Conservation (phyloP, 1,140 invertebrate species). For the Rhyzopertha dominica region DNA sequence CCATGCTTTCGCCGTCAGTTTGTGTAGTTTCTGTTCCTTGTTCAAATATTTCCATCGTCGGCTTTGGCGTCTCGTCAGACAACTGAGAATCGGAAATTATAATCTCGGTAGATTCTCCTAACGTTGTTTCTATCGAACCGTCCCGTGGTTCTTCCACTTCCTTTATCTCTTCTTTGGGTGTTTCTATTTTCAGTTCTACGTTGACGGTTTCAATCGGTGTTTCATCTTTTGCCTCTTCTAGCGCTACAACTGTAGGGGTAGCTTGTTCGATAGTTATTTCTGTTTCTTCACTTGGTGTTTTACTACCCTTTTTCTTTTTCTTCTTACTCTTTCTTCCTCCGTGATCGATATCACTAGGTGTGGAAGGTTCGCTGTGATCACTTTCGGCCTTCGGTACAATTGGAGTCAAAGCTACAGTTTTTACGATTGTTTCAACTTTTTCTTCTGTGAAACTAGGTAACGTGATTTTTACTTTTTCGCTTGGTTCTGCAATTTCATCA, state of each 20-base stretch:
- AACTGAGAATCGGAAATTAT: constrained; percentile 48
- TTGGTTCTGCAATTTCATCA: constrained; percentile 25
- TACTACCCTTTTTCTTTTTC: constrained; percentile 49
- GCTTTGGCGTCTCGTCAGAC: constrained; percentile 50
- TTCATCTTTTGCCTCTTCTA: constrained; percentile 35
- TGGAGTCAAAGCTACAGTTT: constrained; percentile 22
- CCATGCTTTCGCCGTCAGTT: constrained; percentile 36
- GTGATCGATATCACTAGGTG: constrained; percentile 46
- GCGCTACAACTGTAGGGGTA: constrained; percentile 21
- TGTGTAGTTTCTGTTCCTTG: constrained; percentile 46
- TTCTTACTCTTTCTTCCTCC: constrained; percentile 46
- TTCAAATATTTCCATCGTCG: constrained; percentile 49
- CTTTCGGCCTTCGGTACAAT: constrained; percentile 39
- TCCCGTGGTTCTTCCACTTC: constrained; percentile 21
- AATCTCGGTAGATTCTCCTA: constrained; percentile 60
- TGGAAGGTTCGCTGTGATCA: constrained; percentile 37
- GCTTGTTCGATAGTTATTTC: constrained; percentile 23
- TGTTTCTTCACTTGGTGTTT: constrained; percentile 27
- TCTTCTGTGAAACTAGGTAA: constrained; percentile 9
- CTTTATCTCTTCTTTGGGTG: constrained; percentile 17
- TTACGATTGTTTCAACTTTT: constrained; percentile 6
- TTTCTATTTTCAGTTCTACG: constrained; percentile 5
- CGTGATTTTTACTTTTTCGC: constrained; percentile 10
- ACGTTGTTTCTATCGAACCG: constrained; percentile 49
- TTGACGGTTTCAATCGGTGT: constrained; percentile 17